Evolutionary conservation across 1,140 invertebrate species (phyloP), one percentile per base, ranked within the genome.

Genomic region (Drosophila malerkotliana): DNA sequence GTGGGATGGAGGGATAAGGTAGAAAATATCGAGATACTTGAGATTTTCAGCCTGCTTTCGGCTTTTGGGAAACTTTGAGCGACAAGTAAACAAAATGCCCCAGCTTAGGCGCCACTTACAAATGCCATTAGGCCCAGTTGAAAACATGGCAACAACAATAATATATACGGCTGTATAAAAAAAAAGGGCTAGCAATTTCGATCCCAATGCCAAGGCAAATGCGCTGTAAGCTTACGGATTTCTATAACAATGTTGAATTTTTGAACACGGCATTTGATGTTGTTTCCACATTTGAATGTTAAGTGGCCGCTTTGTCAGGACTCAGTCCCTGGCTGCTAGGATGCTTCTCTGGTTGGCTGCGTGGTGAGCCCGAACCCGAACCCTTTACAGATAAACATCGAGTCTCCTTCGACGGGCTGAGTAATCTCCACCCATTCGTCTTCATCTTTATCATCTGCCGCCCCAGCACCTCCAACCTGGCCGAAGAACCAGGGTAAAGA

Each of bases 31-130:
- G 8, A 63, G 37, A 41, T 26, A 47, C 71, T 73, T 34, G 48
- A 66, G 69, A 56, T 56, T 74, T 56, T 34, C 8, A 26, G 8
- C 6, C 10, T 26, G 4, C 28, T 32, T 57, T 10, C 6, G 48
- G 21, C 24, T n/a, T 30, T 51, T 12, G 26, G 24, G 48, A 41
- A 67, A 41, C 47, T 60, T 51, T 18, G 10, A 64, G 69, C 53
- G 59, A 55, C 61, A 56, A 73, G 71, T 74, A 75, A 75, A 75
- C 72, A 75, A 74, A 75, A 75, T 75, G 72, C 21, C 60, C 72
- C 69, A 75, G 81, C 82, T 85, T 85, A 85, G 73, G 73, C 68
- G 64, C 72, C 64, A 80, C 82, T 87, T 82, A 87, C 78, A 41
- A 76, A 82, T 78, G 71, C 82, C 82, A 87, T 87, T 87, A 82